Conservation (phyloP, 64 coral and sea anemone genomes). For the Stylophora pistillata region DNA sequence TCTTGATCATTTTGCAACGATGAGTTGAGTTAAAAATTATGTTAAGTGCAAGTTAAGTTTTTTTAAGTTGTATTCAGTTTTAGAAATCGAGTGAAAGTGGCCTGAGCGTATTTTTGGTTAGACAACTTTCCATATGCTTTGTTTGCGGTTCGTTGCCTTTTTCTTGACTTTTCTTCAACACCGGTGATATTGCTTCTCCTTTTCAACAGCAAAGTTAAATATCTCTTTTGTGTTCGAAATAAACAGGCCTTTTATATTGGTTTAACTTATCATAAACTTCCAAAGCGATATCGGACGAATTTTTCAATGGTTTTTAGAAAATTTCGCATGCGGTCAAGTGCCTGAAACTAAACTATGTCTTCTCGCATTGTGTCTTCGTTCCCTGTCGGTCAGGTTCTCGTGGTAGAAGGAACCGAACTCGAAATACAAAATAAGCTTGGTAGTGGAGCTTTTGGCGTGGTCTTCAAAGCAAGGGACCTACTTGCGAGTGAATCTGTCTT, state of each 20-base stretch:
- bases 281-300: constrained; percentile 1
- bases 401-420: constrained; percentile 14
- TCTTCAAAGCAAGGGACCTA: constrained; percentile 44
- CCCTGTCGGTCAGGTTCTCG: constrained; percentile 17
- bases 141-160: no score
- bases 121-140: no score
- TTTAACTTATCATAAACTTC: neutral
- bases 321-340: neutral
- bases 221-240: constrained; percentile 23
- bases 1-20: no score
- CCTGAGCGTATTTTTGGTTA: no score
- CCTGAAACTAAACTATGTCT: constrained; percentile 4
- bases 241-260: constrained; percentile 30
- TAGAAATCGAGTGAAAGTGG: no score
- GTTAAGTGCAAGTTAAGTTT: no score
- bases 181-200: neutral
- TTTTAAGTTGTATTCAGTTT: no score
- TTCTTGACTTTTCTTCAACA: neutral
- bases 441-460: constrained; percentile 47
- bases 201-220: constrained; percentile 23
- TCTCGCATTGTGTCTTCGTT: neutral
- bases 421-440: constrained; percentile 27
- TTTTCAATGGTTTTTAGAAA: neutral
- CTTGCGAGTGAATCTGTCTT: neutral
- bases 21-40: no score